A percentile compares a stretch with the other conserved stretches of the same genome.
These are phyloP conservation scores for Yasuhikotakia modesta DNA, from an alignment of 2,797 vertebrate species.

Conservation along the genomic window DNA sequence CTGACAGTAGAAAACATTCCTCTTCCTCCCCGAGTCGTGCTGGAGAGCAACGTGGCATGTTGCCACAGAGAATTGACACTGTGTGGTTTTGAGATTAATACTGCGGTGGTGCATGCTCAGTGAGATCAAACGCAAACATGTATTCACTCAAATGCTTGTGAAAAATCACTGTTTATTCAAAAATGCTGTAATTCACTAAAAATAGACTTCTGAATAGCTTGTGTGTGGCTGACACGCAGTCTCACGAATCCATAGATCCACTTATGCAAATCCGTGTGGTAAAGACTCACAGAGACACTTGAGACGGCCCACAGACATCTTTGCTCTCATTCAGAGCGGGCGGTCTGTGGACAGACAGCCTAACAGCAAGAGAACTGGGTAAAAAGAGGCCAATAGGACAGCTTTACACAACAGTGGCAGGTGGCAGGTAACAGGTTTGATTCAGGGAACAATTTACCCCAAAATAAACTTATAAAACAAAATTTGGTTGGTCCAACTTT, in stretches of 20 bases:
- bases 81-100: slow-evolving; percentile 27
- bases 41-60: background rate
- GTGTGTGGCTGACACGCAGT: background rate
- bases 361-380: slow-evolving; percentile 48
- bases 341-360: slow-evolving; percentile 33
- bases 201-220: background rate
- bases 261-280: slow-evolving; percentile 32
- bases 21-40: background rate
- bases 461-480: background rate
- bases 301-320: slow-evolving; percentile 35
- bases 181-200: background rate
- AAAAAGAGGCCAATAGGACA: slow-evolving; percentile 30
- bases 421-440: background rate
- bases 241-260: background rate
- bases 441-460: background rate
- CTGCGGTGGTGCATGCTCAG: background rate
- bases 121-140: background rate
- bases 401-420: background rate
- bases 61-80: slow-evolving; percentile 24
- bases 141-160: background rate
- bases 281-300: slow-evolving; percentile 23
- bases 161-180: background rate
- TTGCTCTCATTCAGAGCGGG: slow-evolving; percentile 37
- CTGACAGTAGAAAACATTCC: slow-evolving; percentile 42
- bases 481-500: background rate